These are phyloP conservation scores for Erpetoichthys calabaricus DNA, from an alignment of 2,797 vertebrate genomes.

Conservation along the genomic window DNA sequence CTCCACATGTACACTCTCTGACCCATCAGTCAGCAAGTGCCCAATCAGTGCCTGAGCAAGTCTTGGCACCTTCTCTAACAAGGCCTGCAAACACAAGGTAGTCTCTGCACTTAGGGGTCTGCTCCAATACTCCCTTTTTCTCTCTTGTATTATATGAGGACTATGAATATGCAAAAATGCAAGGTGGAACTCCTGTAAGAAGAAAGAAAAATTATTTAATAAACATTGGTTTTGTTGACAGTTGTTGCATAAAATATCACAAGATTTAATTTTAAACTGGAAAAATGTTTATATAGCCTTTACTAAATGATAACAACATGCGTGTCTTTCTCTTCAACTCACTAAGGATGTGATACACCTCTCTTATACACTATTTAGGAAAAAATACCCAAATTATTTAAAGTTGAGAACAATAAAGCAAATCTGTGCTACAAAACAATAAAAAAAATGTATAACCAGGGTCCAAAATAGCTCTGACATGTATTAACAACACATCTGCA, in stretches of 20 bases:
- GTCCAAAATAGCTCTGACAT: no score
- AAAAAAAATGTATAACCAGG: no score
- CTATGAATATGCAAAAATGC: constrained; percentile 44
- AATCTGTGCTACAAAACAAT: no score
- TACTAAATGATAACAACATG: background rate
- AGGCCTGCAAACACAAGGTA: constrained; percentile 50
- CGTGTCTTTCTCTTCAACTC: background rate
- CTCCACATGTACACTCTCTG: constrained; percentile 13
- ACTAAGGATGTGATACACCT: no score
- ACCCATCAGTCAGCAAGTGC: constrained; percentile 41
- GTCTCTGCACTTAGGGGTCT: constrained; percentile 40
- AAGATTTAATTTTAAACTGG: no score
- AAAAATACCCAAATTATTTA: no score
- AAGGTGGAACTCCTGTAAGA: constrained; percentile 63
- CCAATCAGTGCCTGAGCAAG: constrained; percentile 58
- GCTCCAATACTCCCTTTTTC: constrained; percentile 24
- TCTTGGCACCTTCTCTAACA: constrained; percentile 53
- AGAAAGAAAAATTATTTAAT: constrained; percentile 9
- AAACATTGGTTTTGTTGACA: no score
- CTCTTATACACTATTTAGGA: no score
- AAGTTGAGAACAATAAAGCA: no score
- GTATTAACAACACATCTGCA: no score
- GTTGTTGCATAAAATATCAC: no score
- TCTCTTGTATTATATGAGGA: constrained; percentile 21
- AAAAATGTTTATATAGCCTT: background rate